Evolutionary conservation across 35 echinoderm and acorn worm genomes (phyloP), one percentile per base, ranked within the genome.

Genomic region (Chiridota heheva): DNA sequence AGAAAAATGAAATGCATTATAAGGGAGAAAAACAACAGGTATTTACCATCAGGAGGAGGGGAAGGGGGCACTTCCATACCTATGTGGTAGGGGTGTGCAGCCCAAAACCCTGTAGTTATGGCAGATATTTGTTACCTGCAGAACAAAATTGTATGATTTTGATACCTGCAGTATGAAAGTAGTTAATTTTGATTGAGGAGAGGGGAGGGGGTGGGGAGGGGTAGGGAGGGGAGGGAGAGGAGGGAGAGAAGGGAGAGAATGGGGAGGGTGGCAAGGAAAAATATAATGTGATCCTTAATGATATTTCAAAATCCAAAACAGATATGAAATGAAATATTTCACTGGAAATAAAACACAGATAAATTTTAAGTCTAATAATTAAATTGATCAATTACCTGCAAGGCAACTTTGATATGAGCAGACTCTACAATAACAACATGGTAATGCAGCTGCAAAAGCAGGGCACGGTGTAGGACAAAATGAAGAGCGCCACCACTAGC

Each of bases 351-450:
- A 17, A 15, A 55, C 15, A 17, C 24, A 25, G 24, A 25, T 1
- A 55, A 55, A 55, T 17, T 55, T 13, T 75, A 75, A 75, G 28
- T 24, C 40, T 6, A 58, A 13, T 0, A 57, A 13, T 13, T 56
- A 32, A 77, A 12, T 18, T 15, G 33, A 58, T 37, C 35, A 72
- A 68, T n/a, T 83, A 89, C 87, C 79, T 89, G 87, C 47, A 89
- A 82, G 8, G 87, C 78, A 53, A 79, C 49, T 40, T 59, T 62
- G 18, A 76, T 43, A 37, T 89, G 77, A 37, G 69, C 56, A 18
- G 65, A 70, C 37, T 89, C 87, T 12, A 82, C 65, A 22, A 74
- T 89, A n/a, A 81, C 24, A 36, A 82, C 68, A 27, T 89, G 69
- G 39, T 73, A 83, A 65, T 81, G 70, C 40, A 61, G 30, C 46